Evolutionary conservation across 2,888 invertebrate genomes (phyloP), one percentile per base, ranked within the genome.

Genomic region (Lepetodrilus schrolli): DNA sequence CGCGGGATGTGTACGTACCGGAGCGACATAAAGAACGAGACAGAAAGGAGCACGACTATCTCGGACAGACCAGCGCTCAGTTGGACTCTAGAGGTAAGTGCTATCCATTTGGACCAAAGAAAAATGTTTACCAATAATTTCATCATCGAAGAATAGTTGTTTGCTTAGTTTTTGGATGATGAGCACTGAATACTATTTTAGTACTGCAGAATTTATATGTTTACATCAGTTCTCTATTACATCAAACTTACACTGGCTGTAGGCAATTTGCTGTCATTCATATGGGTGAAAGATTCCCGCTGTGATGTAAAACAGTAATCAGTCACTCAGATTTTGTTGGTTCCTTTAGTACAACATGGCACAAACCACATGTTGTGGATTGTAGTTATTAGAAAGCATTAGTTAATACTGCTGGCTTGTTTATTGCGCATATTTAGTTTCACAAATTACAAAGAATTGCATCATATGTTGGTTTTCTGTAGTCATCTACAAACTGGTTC

Each of bases 1-100:
- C 30, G 30, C 26, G 58, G n/a, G 68, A 68, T 38, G 47, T 43
- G 23, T 68, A 47, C 13, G 65, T 58, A 1, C 65, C 49, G 5
- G 69, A 72, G 17, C 68, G 69, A 23, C 47, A 43, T 26, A 71
- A 26, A 10, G 74, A 58, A 17, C 50, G 26, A 10, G 71, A 71
- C 5, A 70, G 69, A 37, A 72, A 51, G 21, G 72, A 72, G 7
- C 26, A 48, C 30, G 66, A 66, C 21, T 23, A 68, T 68, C 23
- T 30, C n/a, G 58, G 10, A 34, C 65, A 65, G n/a, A 10, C 65
- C 48, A n/a, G 71, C 49, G 37, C 51, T 58, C 34, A 50, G 68
- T 21, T 68, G 68, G 38, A 58, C 72, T 48, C 66, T 69, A 58
- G 72, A 75, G 49, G 70, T 49, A 50, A 47, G 17, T n/a, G n/a